These are phyloP conservation scores for Rhimphoctona megacephalus DNA, from an alignment of 2,888 invertebrate species.

Conservation along the genomic window DNA sequence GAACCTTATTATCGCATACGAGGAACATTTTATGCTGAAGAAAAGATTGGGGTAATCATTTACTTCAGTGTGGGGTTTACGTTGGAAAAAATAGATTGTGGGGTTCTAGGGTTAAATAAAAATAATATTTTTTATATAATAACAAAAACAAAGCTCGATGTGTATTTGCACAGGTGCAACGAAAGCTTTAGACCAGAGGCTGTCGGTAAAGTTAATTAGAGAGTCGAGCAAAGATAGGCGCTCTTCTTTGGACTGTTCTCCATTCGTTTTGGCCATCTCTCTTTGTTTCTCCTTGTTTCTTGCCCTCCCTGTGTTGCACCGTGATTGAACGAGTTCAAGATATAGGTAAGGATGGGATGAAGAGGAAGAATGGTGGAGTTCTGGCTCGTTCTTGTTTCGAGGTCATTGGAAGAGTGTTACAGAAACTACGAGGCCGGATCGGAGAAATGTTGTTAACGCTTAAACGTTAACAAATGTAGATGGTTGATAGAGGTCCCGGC, in stretches of 20 bases:
- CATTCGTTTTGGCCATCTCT: slow-evolving; percentile 43
- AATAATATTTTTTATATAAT: background rate
- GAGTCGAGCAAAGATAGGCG: slow-evolving; percentile 55
- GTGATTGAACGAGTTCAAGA: slow-evolving; percentile 61
- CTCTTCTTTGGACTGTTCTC: slow-evolving; percentile 17
- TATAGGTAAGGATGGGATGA: slow-evolving; percentile 51
- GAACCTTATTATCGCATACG: too few species aligned
- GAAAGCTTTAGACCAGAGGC: slow-evolving; percentile 41
- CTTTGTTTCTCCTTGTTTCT: slow-evolving; percentile 12
- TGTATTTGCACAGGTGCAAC: slow-evolving; percentile 70
- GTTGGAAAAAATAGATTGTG: too few species aligned
- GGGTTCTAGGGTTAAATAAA: too few species aligned
- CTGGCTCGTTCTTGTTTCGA: slow-evolving; percentile 73
- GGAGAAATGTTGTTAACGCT: slow-evolving; percentile 84
- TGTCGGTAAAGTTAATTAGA: slow-evolving; percentile 72
- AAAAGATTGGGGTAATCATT: too few species aligned
- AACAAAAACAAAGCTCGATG: background rate
- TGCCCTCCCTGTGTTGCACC: slow-evolving; percentile 21
- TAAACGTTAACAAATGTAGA: slow-evolving; percentile 84
- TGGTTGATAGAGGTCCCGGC: slow-evolving; percentile 71
- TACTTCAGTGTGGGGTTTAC: too few species aligned
- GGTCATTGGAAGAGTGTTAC: slow-evolving; percentile 67
- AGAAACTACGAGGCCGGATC: slow-evolving; percentile 57
- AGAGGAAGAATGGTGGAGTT: slow-evolving; percentile 49
- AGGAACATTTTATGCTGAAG: too few species aligned